phyloP scores from a whole-genome alignment of 2,888 invertebrate species.

The Meloe dianella region DNA sequence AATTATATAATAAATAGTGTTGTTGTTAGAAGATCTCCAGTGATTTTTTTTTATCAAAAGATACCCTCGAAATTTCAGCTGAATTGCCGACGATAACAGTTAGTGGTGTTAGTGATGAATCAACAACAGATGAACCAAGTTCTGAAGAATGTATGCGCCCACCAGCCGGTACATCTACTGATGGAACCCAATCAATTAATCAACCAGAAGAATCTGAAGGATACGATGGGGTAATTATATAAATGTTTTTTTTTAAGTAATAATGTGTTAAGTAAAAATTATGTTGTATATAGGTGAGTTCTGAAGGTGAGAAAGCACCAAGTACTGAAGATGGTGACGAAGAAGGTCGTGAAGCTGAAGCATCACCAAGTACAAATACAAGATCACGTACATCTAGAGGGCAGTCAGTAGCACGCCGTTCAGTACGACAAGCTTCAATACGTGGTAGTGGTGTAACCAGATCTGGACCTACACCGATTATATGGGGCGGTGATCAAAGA shows the following conservation, averaged over 20 bases:
- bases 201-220: conserved; percentile 54
- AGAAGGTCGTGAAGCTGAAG: conserved; percentile 84
- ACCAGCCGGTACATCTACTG: conserved; percentile 56
- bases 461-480: conserved; percentile 67
- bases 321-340: conserved; percentile 63
- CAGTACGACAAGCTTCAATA: conserved; percentile 35
- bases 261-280: neutral
- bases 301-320: conserved; percentile 68
- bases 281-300: conserved; percentile 59
- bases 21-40: neutral
- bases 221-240: conserved; percentile 54
- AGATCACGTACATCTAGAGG: conserved; percentile 53
- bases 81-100: conserved; percentile 55
- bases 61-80: conserved; percentile 39
- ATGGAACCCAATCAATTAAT: conserved; percentile 46
- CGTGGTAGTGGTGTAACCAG: conserved; percentile 49
- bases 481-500: conserved; percentile 63
- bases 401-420: conserved; percentile 46
- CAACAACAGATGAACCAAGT: conserved; percentile 56
- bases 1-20: neutral
- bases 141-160: conserved; percentile 55
- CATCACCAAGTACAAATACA: conserved; percentile 69
- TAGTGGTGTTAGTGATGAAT: conserved; percentile 56
- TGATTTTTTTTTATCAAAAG: conserved; percentile 1
- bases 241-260: neutral